Percentiles rank a stretch among this genome's conserved stretches.
These are phyloP conservation scores for Spodoptera exigua DNA, from an alignment of 2,888 invertebrate genomes.

Conservation along the genomic window DNA sequence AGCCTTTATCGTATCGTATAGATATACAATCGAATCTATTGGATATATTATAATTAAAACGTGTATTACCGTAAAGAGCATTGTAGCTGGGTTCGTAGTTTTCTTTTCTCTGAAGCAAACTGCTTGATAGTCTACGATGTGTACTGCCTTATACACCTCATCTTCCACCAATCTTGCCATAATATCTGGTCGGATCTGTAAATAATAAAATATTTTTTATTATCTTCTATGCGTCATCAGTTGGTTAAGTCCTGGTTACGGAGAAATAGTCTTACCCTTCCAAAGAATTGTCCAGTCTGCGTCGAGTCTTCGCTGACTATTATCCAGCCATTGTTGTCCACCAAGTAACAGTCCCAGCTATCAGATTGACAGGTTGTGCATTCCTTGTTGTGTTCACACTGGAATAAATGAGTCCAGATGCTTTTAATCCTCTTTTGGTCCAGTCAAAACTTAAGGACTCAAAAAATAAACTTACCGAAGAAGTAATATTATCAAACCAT, in stretches of 20 bases:
- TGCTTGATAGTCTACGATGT: constrained; percentile 96
- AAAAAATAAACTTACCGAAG: constrained; percentile 87
- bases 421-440: no score
- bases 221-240: no score
- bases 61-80: constrained; percentile 89
- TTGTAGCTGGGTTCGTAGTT: constrained; percentile 90
- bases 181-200: constrained; percentile 91
- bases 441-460: background rate
- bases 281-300: constrained; percentile 96
- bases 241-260: background rate
- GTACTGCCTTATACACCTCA: constrained; percentile 92
- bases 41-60: background rate
- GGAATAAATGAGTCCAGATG: constrained; percentile 50
- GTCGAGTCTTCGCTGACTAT: constrained; percentile 92
- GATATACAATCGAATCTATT: background rate
- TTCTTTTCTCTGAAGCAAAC: constrained; percentile 94
- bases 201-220: constrained; percentile 11
- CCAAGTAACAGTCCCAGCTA: constrained; percentile 93
- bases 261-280: constrained; percentile 88
- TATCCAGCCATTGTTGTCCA: constrained; percentile 97
- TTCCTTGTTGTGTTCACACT: constrained; percentile 86
- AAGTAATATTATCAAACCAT: constrained; percentile 94
- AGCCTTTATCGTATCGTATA: no score
- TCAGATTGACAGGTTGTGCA: constrained; percentile 87
- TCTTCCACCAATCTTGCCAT: constrained; percentile 93